Evolutionary conservation across 2,113 vertebrate species (phyloP), one percentile per base, ranked within the genome.

Genomic region (Oryzias curvinotus): DNA sequence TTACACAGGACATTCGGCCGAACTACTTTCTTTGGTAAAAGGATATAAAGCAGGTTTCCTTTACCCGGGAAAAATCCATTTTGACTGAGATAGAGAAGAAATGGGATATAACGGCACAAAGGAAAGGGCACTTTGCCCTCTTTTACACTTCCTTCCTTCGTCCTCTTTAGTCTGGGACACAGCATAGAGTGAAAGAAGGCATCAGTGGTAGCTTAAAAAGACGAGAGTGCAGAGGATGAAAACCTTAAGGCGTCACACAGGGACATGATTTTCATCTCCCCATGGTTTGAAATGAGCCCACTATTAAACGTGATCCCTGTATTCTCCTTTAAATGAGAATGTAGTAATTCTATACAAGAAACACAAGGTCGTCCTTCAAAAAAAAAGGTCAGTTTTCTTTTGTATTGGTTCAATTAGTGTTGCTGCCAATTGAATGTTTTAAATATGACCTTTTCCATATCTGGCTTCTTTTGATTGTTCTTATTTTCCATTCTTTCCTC

Each of bases 41-140:
- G 36, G 36, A 62, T 58, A 28, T 67, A 67, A 80, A 64, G 54
- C 56, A 73, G 70, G 58, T 66, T 78, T 67, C 44, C 71, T 48
- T 5, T 43, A 71, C 67, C 72, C 66, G 65, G 73, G 64, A 73
- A 82, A 46, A 66, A 84, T 82, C 75, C 77, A 83, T 80, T 81
- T 68, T 43, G 52, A 49, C 64, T 57, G 50, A 28, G 41, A 61
- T 28, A 57, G 47, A 55, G 57, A 68, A 66, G 23, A 73, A 82
- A 83, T 62, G 25, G 56, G 63, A 84, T 70, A 64, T 71, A 82
- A 59, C 57, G 19, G 41, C 56, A 80, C 64, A 85, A 87, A 80
- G 58, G 68, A 68, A 62, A 61, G 71, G 68, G 71, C 67, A 57
- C 68, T 58, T 66, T 64, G 23, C 42, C 23, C 23, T 52, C 53